Conservation (phyloP, 2,888 invertebrate species). For the Drosophila buzzatii region DNA sequence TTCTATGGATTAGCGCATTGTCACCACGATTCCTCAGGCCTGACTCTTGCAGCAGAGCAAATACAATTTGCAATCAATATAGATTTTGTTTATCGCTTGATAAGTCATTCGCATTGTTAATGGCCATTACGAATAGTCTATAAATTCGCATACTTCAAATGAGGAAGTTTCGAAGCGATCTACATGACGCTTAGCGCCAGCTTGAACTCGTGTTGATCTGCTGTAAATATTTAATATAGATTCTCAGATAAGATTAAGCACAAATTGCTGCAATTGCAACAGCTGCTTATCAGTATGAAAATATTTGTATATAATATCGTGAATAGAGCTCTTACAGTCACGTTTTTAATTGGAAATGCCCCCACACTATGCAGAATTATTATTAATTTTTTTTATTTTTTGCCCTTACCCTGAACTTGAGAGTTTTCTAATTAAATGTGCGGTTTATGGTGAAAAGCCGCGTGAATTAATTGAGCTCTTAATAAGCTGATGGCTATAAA, state of each 20-base stretch:
- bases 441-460: background rate
- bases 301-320: constrained; percentile 15
- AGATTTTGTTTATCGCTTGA: constrained; percentile 41
- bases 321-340: too few species aligned
- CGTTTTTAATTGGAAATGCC: constrained; percentile 43
- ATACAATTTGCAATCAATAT: constrained; percentile 32
- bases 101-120: constrained; percentile 18
- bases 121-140: constrained; percentile 10
- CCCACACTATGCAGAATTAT: background rate
- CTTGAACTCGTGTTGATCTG: background rate
- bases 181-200: constrained; percentile 6
- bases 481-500: background rate
- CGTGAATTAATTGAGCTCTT: background rate
- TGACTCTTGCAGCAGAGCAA: background rate
- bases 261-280: constrained; percentile 15
- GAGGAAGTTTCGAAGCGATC: constrained; percentile 5
- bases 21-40: constrained; percentile 22
- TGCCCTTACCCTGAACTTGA: constrained; percentile 38
- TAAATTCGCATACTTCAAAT: constrained; percentile 8
- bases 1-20: constrained; percentile 11
- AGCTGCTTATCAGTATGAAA: constrained; percentile 36
- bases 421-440: constrained; percentile 33
- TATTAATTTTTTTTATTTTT: too few species aligned
- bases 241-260: constrained; percentile 42
- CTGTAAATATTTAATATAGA: constrained; percentile 38